phyloP scores from a whole-genome alignment of 2,797 vertebrate species.

The Manis crassicaudata region DNA sequence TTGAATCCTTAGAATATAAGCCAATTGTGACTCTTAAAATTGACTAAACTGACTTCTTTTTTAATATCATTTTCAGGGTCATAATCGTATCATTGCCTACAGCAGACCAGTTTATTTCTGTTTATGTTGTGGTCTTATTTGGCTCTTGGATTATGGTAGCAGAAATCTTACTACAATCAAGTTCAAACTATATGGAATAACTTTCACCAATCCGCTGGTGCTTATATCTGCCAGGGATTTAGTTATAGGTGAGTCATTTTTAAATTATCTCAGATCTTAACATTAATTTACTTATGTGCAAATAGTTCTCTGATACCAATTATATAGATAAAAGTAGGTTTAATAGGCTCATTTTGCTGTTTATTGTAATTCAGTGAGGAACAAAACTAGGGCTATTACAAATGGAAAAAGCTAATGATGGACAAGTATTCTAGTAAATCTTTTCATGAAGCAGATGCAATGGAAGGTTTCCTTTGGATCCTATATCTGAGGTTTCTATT shows the following conservation, averaged over 20 bases:
- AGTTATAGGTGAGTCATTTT: conserved; percentile 92
- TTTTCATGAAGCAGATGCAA: neutral
- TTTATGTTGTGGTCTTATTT: conserved; percentile 98
- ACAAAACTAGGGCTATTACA: neutral
- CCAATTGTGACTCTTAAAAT: neutral
- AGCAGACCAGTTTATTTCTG: conserved; percentile 99
- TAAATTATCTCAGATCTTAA: conserved; percentile 29
- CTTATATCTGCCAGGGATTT: conserved; percentile 96
- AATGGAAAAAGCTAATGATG: conserved; percentile 5
- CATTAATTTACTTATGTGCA: conserved; percentile 28
- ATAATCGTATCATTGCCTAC: conserved; percentile 99
- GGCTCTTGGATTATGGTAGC: conserved; percentile 96
- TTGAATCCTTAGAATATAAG: conserved; percentile 43
- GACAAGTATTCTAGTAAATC: neutral
- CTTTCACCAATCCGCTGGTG: conserved; percentile 94
- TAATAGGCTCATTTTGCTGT: conserved; percentile 26
- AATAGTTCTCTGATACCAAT: neutral
- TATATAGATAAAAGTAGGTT: neutral
- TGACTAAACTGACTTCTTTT: conserved; percentile 38
- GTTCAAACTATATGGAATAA: conserved; percentile 95
- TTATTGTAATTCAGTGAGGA: conserved; percentile 4
- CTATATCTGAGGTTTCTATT: neutral
- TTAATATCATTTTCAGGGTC: conserved; percentile 89
- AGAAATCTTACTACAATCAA: conserved; percentile 90
- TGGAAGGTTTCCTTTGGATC: neutral